A percentile compares a stretch with the other conserved stretches of the same genome.
These are phyloP conservation scores for Drosophila peninsularis DNA, from an alignment of 2,888 invertebrate species.

Conservation along the genomic window DNA sequence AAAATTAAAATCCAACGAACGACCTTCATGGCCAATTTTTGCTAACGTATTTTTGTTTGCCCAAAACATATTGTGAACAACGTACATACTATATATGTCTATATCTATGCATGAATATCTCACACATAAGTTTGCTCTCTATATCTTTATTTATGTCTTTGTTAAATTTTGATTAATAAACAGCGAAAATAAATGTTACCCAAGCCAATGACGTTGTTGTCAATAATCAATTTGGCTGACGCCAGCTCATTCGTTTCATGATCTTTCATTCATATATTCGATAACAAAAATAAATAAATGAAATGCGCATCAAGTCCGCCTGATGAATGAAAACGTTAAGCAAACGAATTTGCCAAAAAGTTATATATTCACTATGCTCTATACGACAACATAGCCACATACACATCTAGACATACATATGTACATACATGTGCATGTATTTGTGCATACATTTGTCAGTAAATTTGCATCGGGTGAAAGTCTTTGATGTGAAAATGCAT, in stretches of 20 bases:
- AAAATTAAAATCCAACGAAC: slow-evolving; percentile 34
- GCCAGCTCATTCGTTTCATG: slow-evolving; percentile 39
- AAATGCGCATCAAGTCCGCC: slow-evolving; percentile 43
- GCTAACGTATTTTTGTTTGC: slow-evolving; percentile 40
- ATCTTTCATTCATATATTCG: slow-evolving; percentile 66
- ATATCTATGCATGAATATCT: background rate
- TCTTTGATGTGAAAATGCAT: slow-evolving; percentile 39
- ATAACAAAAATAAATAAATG: slow-evolving; percentile 51
- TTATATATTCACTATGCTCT: slow-evolving; percentile 23
- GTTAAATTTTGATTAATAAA: slow-evolving; percentile 3
- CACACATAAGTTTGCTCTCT: background rate
- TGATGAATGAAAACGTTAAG: slow-evolving; percentile 53
- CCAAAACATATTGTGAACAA: slow-evolving; percentile 19
- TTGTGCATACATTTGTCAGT: slow-evolving; percentile 16
- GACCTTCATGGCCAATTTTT: slow-evolving; percentile 64
- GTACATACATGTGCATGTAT: background rate
- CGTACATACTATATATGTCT: background rate
- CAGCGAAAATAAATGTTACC: slow-evolving; percentile 12
- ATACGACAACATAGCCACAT: background rate
- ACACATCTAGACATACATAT: background rate
- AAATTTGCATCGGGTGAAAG: slow-evolving; percentile 57
- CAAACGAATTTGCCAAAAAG: slow-evolving; percentile 33
- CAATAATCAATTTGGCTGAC: slow-evolving; percentile 63
- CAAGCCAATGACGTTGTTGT: slow-evolving; percentile 49
- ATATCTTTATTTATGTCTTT: background rate